phyloP scores from a whole-genome alignment of 2,113 vertebrate genomes.

The Microtus pennsylvanicus region DNA sequence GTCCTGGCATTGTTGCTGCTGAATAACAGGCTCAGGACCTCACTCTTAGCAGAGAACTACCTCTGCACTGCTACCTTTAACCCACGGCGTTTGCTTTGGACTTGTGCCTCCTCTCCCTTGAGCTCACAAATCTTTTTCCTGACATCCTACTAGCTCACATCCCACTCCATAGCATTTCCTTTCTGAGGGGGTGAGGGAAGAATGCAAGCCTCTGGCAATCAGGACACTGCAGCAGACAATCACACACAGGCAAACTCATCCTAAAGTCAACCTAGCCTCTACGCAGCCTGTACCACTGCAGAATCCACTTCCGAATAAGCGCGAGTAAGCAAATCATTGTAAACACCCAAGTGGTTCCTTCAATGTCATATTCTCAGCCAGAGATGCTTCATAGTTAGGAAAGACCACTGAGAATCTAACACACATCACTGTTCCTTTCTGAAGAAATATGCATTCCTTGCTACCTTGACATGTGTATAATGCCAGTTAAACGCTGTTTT shows the following conservation, averaged over 20 bases:
- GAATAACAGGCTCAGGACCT: neutral
- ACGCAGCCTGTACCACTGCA: fast-evolving
- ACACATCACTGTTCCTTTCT: neutral
- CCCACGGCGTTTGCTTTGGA: neutral
- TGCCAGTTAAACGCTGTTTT: neutral
- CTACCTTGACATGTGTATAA: neutral
- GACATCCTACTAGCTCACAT: neutral
- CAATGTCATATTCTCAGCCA: neutral
- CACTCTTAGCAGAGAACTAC: neutral
- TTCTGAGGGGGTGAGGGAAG: neutral
- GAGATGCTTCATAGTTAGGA: conserved; percentile 36
- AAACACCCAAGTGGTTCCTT: neutral
- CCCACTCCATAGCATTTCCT: neutral
- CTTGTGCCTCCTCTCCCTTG: neutral
- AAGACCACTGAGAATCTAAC: neutral
- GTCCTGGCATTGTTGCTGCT: neutral
- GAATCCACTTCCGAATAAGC: neutral
- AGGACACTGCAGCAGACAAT: neutral
- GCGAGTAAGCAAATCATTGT: neutral
- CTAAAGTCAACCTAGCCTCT: neutral
- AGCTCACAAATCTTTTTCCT: neutral
- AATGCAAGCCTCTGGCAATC: neutral
- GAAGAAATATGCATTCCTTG: neutral
- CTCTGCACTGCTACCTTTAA: neutral
- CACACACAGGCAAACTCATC: neutral